Percentiles rank a stretch among this genome's conserved stretches.
These are phyloP conservation scores for Bombus waltoni DNA, from an alignment of 1,140 invertebrate species.

Conservation along the genomic window DNA sequence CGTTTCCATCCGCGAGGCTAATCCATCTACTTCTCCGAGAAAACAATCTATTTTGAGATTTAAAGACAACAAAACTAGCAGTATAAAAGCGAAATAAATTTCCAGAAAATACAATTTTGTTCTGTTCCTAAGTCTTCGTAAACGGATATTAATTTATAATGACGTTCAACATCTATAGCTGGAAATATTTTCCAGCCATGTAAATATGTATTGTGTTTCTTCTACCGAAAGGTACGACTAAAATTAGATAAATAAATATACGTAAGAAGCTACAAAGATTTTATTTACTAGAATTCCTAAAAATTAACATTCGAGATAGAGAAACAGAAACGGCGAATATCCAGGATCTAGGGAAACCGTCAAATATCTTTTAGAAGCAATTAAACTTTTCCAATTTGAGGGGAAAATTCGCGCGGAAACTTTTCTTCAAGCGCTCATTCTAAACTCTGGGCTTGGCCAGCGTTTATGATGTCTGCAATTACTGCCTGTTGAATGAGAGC, in stretches of 20 bases:
- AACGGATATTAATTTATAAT: background rate
- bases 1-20: background rate
- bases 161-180: background rate
- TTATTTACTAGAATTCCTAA: background rate
- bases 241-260: too few species aligned
- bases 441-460: constrained; percentile 16
- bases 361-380: constrained; percentile 19
- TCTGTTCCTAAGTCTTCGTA: background rate
- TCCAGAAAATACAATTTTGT: background rate
- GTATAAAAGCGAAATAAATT: background rate
- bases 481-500: background rate
- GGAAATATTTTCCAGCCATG: background rate
- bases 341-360: background rate
- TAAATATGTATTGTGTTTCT: too few species aligned
- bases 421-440: constrained; percentile 19
- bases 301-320: background rate
- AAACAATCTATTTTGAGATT: background rate
- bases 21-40: background rate
- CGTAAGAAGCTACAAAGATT: too few species aligned
- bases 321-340: background rate
- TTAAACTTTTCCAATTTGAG: constrained; percentile 33
- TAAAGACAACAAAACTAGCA: background rate
- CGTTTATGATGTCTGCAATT: constrained; percentile 31
- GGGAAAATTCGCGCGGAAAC: constrained; percentile 3
- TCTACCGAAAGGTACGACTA: too few species aligned